Percentiles rank a stretch among this genome's conserved stretches.
phyloP scores from a whole-genome alignment of 2,888 invertebrate genomes.

The Lasioglossum malachurum region DNA sequence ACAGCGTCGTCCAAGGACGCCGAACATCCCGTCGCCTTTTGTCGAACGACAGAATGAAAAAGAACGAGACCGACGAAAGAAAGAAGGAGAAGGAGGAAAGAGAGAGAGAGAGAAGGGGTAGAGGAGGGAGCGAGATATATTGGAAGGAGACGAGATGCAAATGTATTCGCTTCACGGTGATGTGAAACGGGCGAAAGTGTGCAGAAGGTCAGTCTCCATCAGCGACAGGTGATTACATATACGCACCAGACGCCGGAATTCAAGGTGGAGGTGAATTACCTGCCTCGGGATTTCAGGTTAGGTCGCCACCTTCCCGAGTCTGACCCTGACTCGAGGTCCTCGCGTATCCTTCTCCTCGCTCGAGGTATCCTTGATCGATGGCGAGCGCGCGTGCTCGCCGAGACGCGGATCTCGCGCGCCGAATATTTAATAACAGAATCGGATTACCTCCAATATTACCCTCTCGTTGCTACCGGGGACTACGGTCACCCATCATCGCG shows the following conservation, averaged over 20 bases:
- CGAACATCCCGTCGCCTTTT: slow-evolving; percentile 77
- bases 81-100: not conserved
- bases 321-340: slow-evolving; percentile 74
- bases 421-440: not conserved
- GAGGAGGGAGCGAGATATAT: slow-evolving; percentile 36
- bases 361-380: slow-evolving; percentile 70
- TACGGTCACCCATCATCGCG: not conserved
- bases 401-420: slow-evolving; percentile 32
- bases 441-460: not conserved
- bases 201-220: slow-evolving; percentile 76
- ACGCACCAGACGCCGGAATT: slow-evolving; percentile 67
- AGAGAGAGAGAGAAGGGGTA: slow-evolving; percentile 23
- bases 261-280: slow-evolving; percentile 81
- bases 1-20: slow-evolving; percentile 75
- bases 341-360: slow-evolving; percentile 62
- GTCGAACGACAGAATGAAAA: slow-evolving; percentile 63
- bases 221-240: slow-evolving; percentile 76
- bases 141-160: slow-evolving; percentile 75
- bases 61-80: not conserved
- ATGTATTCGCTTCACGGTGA: slow-evolving; percentile 79
- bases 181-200: slow-evolving; percentile 70
- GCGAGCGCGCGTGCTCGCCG: slow-evolving; percentile 39
- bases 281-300: slow-evolving; percentile 75
- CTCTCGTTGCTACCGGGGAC: not conserved
- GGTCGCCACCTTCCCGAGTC: slow-evolving; percentile 66